Percentiles rank a stretch among this genome's conserved stretches.
Evolutionary conservation across 2,888 invertebrate species (phyloP).

Genomic region (Pristionchus japonicus): DNA sequence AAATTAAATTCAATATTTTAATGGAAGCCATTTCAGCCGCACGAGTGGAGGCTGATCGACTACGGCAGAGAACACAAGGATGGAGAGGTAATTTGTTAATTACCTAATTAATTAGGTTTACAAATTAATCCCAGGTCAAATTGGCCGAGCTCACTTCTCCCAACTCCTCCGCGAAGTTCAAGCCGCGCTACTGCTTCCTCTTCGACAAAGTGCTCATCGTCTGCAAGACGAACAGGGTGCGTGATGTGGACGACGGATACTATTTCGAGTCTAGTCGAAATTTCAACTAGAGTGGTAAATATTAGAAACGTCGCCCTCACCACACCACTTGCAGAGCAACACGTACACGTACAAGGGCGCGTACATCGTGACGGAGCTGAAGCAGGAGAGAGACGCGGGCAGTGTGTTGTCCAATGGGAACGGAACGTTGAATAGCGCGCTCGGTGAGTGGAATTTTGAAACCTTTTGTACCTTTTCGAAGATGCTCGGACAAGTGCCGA

Average conservation of each 20-base stretch:
- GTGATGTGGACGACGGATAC: constrained; percentile 15
- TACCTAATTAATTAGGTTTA: not conserved
- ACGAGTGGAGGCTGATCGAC: constrained; percentile 86
- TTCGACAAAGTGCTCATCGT: constrained; percentile 97
- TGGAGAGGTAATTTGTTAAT: constrained; percentile 83
- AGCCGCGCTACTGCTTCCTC: constrained; percentile 89
- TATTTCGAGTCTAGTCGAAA: not conserved
- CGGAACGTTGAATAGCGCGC: constrained; percentile 23
- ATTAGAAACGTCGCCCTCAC: not conserved
- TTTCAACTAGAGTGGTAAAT: not conserved
- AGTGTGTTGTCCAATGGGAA: not conserved
- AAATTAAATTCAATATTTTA: not conserved
- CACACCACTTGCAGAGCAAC: constrained; percentile 53
- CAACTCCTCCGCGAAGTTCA: constrained; percentile 56
- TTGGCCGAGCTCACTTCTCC: constrained; percentile 54
- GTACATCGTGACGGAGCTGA: constrained; percentile 60
- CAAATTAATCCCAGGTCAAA: constrained; percentile 47
- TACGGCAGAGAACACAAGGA: constrained; percentile 93
- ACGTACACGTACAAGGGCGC: constrained; percentile 67
- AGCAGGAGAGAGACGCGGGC: constrained; percentile 48
- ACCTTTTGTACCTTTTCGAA: too few relatives aligned
- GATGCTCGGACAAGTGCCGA: not conserved
- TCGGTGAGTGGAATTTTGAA: too few relatives aligned
- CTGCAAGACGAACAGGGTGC: constrained; percentile 81
- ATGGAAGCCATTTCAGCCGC: constrained; percentile 78